Evolutionary conservation across 2,113 vertebrate species (phyloP), one percentile per base, ranked within the genome.

Genomic region (Camelus dromedarius): DNA sequence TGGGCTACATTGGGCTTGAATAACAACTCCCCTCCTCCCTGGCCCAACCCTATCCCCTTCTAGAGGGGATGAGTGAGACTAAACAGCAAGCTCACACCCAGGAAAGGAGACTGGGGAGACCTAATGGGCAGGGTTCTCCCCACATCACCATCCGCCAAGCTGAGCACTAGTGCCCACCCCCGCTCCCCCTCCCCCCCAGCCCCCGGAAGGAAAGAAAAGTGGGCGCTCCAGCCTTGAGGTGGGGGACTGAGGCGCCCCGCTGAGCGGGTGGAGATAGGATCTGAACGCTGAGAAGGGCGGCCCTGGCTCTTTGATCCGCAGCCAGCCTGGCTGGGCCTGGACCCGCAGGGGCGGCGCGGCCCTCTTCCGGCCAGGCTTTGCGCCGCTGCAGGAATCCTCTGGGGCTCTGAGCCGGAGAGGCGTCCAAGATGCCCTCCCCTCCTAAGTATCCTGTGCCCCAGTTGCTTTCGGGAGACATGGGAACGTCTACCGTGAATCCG

Each of bases 281-380:
- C 97, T 96, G 81, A 86, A 87, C 60, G 13, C 46, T 0, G 42
- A 67, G 81, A 94, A 76, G 89, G 85, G 56, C 62, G n/a, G 96
- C 76, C 60, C 28, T 13, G 83, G 83, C 86, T 79, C 97, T 98
- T 97, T 98, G 97, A 98, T 98, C 97, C 73, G 8, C 86, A 77
- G 97, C 97, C 97, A 97, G 76, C 76, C 28, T 7, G 86, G 97
- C 96, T 42, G 82, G 50, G 93, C 95, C 86, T 30, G 86, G 89
- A 93, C 96, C 54, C 46, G 48, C 93, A 96, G 97, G 91, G 95
- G 96, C 79, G 80, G 96, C 30, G 77, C 93, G 76, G 96, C 96
- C 81, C 94, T 96, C 95, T 97, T 97, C 96, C 96, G 95, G 94
- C 93, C 93, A 6, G n/a, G 73, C 96, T 94, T 93, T 95, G 91